Conservation (phyloP, 2,888 invertebrate species). For the Synergus itoensis region DNA sequence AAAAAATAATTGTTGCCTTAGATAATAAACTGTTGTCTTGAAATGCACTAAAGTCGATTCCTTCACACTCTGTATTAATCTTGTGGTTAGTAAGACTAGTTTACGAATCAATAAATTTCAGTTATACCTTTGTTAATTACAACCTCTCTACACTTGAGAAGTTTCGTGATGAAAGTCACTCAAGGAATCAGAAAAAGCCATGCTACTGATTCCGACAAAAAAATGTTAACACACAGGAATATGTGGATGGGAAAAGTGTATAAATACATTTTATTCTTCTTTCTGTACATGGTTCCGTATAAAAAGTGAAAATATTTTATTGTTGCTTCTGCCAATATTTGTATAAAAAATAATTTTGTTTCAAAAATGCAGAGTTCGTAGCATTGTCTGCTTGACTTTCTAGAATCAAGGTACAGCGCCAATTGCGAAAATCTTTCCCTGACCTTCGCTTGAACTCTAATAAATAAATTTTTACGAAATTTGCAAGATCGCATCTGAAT, state of each 20-base stretch:
- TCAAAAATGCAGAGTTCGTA: neutral
- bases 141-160: conserved; percentile 4
- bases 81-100: conserved; percentile 19
- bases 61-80: conserved; percentile 7
- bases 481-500: neutral
- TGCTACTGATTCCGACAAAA: neutral
- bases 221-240: neutral
- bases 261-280: neutral
- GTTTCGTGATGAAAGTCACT: neutral
- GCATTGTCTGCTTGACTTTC: conserved; percentile 16
- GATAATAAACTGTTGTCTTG: neutral
- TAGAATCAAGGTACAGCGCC: conserved; percentile 9
- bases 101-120: conserved; percentile 4
- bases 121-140: conserved; percentile 35
- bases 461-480: neutral
- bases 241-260: neutral
- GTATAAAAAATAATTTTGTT: neutral
- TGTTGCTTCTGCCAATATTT: neutral
- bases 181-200: neutral
- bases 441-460: neutral
- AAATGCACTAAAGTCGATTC: neutral
- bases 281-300: neutral
- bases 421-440: conserved; percentile 23
- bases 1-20: neutral
- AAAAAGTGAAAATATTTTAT: neutral